Evolutionary conservation across 2,113 vertebrate species (phyloP).

Genomic region (Siphamia tubifer): DNA sequence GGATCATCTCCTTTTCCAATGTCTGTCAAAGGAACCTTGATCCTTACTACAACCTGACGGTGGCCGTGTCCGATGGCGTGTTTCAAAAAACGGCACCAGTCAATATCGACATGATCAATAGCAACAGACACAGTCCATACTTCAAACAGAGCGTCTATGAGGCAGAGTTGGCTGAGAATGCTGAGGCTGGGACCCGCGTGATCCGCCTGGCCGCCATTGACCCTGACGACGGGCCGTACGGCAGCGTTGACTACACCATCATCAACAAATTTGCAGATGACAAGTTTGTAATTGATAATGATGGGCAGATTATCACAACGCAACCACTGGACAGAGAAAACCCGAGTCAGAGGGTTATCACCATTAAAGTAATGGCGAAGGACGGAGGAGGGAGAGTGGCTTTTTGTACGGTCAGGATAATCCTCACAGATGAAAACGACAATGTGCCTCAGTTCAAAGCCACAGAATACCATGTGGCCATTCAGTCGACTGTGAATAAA

Average conservation of each 20-base stretch:
- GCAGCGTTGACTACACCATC: constrained; percentile 93
- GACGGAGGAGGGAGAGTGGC: constrained; percentile 94
- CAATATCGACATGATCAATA: constrained; percentile 91
- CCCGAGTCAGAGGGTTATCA: constrained; percentile 90
- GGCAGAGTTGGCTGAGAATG: constrained; percentile 93
- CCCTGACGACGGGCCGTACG: constrained; percentile 90
- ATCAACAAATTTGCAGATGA: constrained; percentile 95
- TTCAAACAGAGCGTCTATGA: constrained; percentile 91
- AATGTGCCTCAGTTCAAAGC: constrained; percentile 93
- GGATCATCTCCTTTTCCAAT: constrained; percentile 92
- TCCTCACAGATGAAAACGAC: constrained; percentile 96
- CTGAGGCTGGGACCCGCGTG: constrained; percentile 91
- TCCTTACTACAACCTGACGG: constrained; percentile 86
- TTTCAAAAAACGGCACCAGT: constrained; percentile 92
- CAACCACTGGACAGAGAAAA: constrained; percentile 94
- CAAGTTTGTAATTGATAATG: constrained; percentile 87
- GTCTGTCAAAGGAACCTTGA: constrained; percentile 90
- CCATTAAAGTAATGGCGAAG: constrained; percentile 96
- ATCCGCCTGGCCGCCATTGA: constrained; percentile 91
- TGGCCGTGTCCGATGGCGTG: constrained; percentile 94
- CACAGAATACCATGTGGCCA: constrained; percentile 88
- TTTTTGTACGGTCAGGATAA: constrained; percentile 96
- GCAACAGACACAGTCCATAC: constrained; percentile 89
- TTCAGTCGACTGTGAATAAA: constrained; percentile 91
- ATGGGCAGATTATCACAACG: constrained; percentile 87